Base-by-base conservation (phyloP, 2,888 invertebrate species). In the Rhodophaea formosa region DNA sequence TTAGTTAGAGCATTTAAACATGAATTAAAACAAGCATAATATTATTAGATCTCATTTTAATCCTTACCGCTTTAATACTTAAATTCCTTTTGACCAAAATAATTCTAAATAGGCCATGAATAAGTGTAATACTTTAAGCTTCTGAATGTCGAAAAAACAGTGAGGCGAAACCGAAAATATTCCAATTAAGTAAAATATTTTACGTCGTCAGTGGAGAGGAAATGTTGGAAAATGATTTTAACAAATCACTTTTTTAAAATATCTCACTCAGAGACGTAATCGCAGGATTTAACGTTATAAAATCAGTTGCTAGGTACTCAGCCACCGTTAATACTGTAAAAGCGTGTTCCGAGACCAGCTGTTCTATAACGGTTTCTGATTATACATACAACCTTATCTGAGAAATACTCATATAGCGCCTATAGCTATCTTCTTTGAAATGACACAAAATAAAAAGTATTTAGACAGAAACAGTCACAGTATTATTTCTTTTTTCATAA, bases 301-400 rank as follows among this genome's bases (percentile, higher is more conserved):
- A 43, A 42, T 29, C 42, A 23, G 44, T 53, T 44, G 30, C 43
- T 15, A 53, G 30, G 15, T 8, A 29, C 30, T 30, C 29, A 44
- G 44, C 30, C 43, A 44, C 53, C 53, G 53, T 53, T 53, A 53
- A 23, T 42, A 53, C 53, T 29, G 53, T 43, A 43, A n/a, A 53
- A 53, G 53, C 53, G 29, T 29, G 53, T 53, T 53, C 53, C 29
- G 15, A 29, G 42, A 53, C 53, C 16, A 53, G 53, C 43, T 53
- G 53, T 53, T 15, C 44, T 14, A 29, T 53, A 53, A 53, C 53
- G 53, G 53, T 53, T 44, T 14, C 15, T 16, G 15, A 52, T 53
- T 17, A 53, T 55, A 35, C n/a, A 53, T 47, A 57, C 52, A 17
- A 44, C 49, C 47, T 47, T 49, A 46, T 46, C 46, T 46, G 23